These are phyloP conservation scores for Delia radicum DNA, from an alignment of 1,140 invertebrate species.

Conservation along the genomic window DNA sequence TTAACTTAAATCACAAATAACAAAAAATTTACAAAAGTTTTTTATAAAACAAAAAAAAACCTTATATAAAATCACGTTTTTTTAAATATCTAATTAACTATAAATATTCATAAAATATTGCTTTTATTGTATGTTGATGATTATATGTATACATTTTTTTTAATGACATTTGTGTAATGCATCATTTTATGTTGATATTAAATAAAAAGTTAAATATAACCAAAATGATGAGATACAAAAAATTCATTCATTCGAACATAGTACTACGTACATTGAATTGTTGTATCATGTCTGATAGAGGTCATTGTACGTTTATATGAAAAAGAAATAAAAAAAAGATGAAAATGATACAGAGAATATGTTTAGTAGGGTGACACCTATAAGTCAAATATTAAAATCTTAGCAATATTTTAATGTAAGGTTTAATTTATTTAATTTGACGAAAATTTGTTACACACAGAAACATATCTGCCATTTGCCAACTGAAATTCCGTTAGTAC, in stretches of 20 bases:
- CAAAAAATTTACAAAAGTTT: not conserved
- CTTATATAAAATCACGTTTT: constrained; percentile 1
- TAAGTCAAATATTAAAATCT: too few relatives aligned
- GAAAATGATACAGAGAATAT: not conserved
- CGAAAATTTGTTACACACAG: too few relatives aligned
- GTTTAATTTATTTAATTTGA: too few relatives aligned
- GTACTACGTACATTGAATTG: too few relatives aligned
- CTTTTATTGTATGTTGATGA: not conserved
- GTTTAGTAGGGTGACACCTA: too few relatives aligned
- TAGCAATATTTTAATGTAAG: too few relatives aligned
- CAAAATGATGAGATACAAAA: not conserved
- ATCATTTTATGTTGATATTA: not conserved
- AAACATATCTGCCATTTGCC: too few relatives aligned
- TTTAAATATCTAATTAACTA: not conserved
- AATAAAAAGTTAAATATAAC: not conserved
- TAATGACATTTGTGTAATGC: not conserved
- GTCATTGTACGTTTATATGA: not conserved
- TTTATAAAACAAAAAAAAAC: too few relatives aligned
- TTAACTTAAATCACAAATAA: too few relatives aligned
- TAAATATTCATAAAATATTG: not conserved
- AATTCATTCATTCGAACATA: not conserved
- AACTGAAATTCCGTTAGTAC: too few relatives aligned
- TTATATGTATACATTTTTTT: not conserved
- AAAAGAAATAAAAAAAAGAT: not conserved
- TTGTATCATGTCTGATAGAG: too few relatives aligned